These are phyloP conservation scores for Drosophila truncata DNA, from an alignment of 1,140 invertebrate species.

Conservation along the genomic window DNA sequence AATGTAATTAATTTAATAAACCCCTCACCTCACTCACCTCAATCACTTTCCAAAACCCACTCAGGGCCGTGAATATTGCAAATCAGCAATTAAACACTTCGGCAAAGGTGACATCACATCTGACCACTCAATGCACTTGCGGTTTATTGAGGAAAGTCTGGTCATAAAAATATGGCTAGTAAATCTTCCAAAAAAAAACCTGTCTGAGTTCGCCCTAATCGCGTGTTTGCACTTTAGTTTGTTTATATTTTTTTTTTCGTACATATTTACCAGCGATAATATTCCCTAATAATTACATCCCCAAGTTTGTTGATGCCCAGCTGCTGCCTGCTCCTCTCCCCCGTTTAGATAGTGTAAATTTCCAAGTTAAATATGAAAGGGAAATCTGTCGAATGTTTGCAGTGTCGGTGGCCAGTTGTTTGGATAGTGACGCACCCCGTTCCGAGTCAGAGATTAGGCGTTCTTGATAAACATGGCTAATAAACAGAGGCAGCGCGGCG, in stretches of 20 bases:
- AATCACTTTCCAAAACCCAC: background rate
- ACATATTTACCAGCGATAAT: background rate
- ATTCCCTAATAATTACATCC: background rate
- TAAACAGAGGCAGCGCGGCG: slow-evolving; percentile 27
- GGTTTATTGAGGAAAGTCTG: slow-evolving; percentile 31
- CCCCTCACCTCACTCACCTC: background rate
- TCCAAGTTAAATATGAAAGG: slow-evolving; percentile 24
- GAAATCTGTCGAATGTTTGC: slow-evolving; percentile 39
- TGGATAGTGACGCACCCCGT: slow-evolving; percentile 28
- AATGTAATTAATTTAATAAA: background rate
- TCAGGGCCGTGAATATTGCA: background rate
- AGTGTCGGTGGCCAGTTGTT: slow-evolving; percentile 12
- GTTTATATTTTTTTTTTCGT: background rate
- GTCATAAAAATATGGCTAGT: background rate
- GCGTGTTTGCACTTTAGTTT: background rate
- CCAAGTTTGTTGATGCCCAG: background rate
- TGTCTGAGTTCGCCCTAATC: background rate
- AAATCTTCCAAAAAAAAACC: slow-evolving; percentile 6
- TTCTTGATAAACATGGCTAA: slow-evolving; percentile 45
- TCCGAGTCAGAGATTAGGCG: slow-evolving; percentile 22
- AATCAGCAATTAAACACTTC: background rate
- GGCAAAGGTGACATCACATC: background rate
- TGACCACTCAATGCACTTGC: background rate
- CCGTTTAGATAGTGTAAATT: background rate
- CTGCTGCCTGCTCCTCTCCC: background rate